Evolutionary conservation across 2,797 vertebrate species (phyloP).

Genomic region (Uromys caudimaculatus): DNA sequence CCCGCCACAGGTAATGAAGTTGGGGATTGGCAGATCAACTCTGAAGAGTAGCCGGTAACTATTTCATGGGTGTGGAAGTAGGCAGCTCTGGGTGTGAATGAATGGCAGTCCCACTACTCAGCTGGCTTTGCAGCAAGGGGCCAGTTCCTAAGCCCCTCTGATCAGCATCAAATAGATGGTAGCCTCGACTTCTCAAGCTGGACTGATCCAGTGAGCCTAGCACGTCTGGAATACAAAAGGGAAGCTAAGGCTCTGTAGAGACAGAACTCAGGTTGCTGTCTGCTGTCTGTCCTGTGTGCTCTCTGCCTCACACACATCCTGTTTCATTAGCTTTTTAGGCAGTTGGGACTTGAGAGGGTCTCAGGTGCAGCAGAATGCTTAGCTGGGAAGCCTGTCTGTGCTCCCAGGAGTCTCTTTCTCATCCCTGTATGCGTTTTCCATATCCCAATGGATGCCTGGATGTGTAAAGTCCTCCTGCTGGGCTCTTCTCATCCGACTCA

Average conservation of each 20-base stretch:
- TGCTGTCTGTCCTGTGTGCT: background rate
- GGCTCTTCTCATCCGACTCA: background rate
- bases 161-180: background rate
- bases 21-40: background rate
- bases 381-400: background rate
- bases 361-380: background rate
- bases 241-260: background rate
- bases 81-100: constrained; percentile 16
- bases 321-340: background rate
- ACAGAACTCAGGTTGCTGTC: background rate
- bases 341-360: constrained; percentile 14
- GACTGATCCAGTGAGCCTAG: background rate
- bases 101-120: background rate
- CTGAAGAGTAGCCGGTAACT: background rate
- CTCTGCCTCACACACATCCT: background rate
- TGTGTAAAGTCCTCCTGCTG: background rate
- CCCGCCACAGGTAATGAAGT: constrained; percentile 90
- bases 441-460: background rate
- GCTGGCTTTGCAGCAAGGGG: background rate
- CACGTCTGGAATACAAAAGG: background rate
- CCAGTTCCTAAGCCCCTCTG: background rate
- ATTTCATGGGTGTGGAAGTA: background rate
- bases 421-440: background rate
- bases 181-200: background rate
- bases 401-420: background rate